These are phyloP conservation scores for Acestrorhynchus altus DNA, from an alignment of 2,797 vertebrate genomes.

Conservation along the genomic window DNA sequence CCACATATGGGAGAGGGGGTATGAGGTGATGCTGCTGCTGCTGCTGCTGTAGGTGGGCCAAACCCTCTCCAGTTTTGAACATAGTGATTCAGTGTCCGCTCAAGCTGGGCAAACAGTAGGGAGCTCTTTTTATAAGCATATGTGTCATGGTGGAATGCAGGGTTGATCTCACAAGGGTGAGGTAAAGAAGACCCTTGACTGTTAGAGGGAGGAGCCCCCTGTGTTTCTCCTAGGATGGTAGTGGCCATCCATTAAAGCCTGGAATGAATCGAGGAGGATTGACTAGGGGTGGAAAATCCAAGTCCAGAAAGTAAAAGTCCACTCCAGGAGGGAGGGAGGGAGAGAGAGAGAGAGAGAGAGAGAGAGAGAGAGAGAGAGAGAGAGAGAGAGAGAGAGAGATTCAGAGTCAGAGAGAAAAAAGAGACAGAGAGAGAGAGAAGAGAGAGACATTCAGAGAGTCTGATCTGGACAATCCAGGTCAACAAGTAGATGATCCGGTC, in stretches of 20 bases:
- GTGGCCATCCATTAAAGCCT: slow-evolving; percentile 39
- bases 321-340: too few species aligned
- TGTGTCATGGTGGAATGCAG: too few species aligned
- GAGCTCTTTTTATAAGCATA: too few species aligned
- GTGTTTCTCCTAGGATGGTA: slow-evolving; percentile 21
- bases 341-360: too few species aligned
- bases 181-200: background rate
- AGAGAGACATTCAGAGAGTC: too few species aligned
- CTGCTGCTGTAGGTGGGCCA: background rate
- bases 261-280: slow-evolving; percentile 68
- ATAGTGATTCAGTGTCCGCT: background rate
- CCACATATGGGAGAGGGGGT: background rate
- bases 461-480: too few species aligned
- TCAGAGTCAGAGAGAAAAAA: background rate
- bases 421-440: background rate
- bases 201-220: background rate
- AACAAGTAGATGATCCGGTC: too few species aligned
- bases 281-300: too few species aligned
- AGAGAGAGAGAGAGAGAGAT: slow-evolving; percentile 48
- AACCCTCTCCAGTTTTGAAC: background rate
- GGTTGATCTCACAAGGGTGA: background rate
- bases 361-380: too few species aligned
- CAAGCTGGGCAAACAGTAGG: background rate
- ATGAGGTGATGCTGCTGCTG: background rate
- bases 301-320: too few species aligned